Conservation (phyloP, 2,113 vertebrate species). For the Gallinago jamesoni region DNA sequence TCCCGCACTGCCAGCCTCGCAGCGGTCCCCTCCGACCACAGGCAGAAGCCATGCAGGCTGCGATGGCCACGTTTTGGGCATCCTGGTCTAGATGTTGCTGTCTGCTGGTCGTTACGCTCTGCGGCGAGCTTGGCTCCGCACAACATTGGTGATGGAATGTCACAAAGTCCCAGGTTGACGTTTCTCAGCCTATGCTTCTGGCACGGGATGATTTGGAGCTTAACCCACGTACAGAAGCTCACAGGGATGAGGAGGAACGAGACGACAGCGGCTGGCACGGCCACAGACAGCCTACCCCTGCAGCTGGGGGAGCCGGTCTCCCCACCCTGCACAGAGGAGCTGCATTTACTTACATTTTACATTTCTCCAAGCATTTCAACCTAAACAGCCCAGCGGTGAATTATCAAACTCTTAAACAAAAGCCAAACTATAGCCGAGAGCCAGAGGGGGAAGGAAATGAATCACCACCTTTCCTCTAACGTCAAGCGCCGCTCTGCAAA, state of each 20-base stretch:
- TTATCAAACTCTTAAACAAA: neutral
- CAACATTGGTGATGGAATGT: rapidly evolving
- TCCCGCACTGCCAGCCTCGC: neutral
- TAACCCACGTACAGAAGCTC: neutral
- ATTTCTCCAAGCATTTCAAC: neutral
- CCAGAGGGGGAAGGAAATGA: neutral
- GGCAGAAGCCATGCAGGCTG: neutral
- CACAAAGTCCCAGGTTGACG: neutral
- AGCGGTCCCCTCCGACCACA: rapidly evolving
- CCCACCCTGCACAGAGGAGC: rapidly evolving
- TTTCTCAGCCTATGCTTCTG: neutral
- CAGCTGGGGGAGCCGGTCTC: neutral
- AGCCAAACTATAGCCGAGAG: neutral
- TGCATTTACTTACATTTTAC: neutral
- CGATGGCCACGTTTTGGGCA: neutral
- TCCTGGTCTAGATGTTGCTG: neutral
- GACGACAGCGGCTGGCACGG: neutral
- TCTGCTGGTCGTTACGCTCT: rapidly evolving
- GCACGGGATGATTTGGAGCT: neutral
- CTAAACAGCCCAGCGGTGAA: neutral
- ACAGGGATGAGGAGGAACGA: neutral
- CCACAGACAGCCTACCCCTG: neutral
- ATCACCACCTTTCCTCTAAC: neutral
- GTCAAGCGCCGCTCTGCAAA: neutral
- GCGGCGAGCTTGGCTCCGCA: rapidly evolving